A percentile compares a stretch with the other conserved stretches of the same genome.
Evolutionary conservation across 2,113 vertebrate genomes (phyloP).

Genomic region (zebrafish (Danio rerio)): GRCz12tu NC_133177.1:38478001-38478500

Average conservation of each 20-base stretch:
- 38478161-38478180: background rate
- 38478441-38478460: slow-evolving; percentile 52
- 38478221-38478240: background rate
- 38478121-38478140: background rate
- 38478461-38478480: slow-evolving; percentile 58
- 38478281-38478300: slow-evolving; percentile 4
- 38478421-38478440: slow-evolving; percentile 52
- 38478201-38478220: slow-evolving; percentile 1
- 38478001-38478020: slow-evolving; percentile 36
- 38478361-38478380: slow-evolving; percentile 38
- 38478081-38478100: slow-evolving; percentile 11
- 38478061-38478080: slow-evolving; percentile 37
- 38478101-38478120: slow-evolving; percentile 20
- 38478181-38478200: background rate
- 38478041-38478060: background rate
- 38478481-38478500: slow-evolving; percentile 4
- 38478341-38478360: slow-evolving; percentile 1
- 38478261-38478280: slow-evolving; percentile 10
- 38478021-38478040: slow-evolving; percentile 1
- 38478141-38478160: background rate
- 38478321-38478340: slow-evolving; percentile 27
- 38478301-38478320: slow-evolving; percentile 54
- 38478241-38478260: background rate
- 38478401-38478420: slow-evolving; percentile 51
- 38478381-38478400: slow-evolving; percentile 57